phyloP scores from a whole-genome alignment of 1,140 invertebrate species.

The Bombus vancouverensis region DNA sequence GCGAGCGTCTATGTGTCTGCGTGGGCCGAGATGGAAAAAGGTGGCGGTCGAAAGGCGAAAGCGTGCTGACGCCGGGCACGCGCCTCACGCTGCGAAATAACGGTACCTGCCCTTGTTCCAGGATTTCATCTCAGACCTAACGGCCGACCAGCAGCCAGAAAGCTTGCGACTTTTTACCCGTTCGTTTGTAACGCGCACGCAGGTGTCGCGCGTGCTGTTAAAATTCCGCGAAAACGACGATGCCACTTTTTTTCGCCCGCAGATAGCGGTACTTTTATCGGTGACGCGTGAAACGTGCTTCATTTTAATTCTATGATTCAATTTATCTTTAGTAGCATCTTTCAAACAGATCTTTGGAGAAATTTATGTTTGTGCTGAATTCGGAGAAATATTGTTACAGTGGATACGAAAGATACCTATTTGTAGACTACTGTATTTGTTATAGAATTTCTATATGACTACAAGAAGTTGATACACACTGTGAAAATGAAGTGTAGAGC shows the following conservation, averaged over 20 bases:
- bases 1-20: constrained; percentile 30
- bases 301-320: neutral
- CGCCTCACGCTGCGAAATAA: constrained; percentile 74
- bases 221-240: constrained; percentile 21
- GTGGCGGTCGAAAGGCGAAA: constrained; percentile 20
- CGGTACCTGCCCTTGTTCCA: constrained; percentile 60
- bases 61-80: constrained; percentile 71
- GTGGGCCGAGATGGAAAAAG: constrained; percentile 45
- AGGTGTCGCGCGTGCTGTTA: constrained; percentile 36
- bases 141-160: constrained; percentile 7
- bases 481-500: too few relatives aligned
- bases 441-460: too few relatives aligned
- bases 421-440: too few relatives aligned
- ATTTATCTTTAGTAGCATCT: too few relatives aligned
- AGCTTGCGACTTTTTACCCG: constrained; percentile 15
- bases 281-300: neutral
- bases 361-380: too few relatives aligned
- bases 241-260: neutral
- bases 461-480: too few relatives aligned
- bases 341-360: too few relatives aligned
- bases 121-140: constrained; percentile 56
- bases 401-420: too few relatives aligned
- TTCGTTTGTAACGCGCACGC: constrained; percentile 1
- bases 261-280: neutral
- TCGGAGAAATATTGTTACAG: too few relatives aligned